phyloP scores from a whole-genome alignment of 2,797 vertebrate species.

The Mus minutoides region DNA sequence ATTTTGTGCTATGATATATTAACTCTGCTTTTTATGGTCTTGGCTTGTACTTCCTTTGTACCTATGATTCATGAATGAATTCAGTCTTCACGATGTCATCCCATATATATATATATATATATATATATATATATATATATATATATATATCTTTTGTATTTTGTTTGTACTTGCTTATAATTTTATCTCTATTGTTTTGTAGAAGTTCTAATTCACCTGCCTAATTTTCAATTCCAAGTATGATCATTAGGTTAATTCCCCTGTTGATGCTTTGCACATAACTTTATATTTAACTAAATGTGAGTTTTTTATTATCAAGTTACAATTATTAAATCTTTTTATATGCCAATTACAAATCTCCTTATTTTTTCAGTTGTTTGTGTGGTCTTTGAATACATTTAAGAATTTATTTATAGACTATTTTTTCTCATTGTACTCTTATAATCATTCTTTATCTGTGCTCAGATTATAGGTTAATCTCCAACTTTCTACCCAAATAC shows the following conservation, averaged over 20 bases:
- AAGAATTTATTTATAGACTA: background rate
- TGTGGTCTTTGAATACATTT: background rate
- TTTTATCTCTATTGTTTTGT: background rate
- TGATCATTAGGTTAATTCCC: background rate
- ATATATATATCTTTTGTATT: background rate
- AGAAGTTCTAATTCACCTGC: background rate
- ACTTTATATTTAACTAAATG: background rate
- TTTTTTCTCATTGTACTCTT: background rate
- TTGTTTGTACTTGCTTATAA: background rate
- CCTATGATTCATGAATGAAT: background rate
- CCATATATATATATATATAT: too few relatives aligned
- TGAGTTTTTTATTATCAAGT: background rate
- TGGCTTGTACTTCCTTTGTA: background rate
- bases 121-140: too few relatives aligned
- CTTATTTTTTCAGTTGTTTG: background rate
- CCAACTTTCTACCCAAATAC: background rate
- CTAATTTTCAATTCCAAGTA: background rate
- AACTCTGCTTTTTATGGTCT: too few relatives aligned
- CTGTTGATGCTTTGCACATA: background rate
- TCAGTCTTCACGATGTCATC: background rate
- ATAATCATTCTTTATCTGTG: background rate
- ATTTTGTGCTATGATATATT: background rate
- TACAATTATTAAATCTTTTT: background rate
- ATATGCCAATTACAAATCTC: background rate
- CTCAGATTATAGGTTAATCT: accelerated